These are phyloP conservation scores for Caenorhabditis angaria DNA, from an alignment of 2,888 invertebrate species.

Conservation along the genomic window DNA sequence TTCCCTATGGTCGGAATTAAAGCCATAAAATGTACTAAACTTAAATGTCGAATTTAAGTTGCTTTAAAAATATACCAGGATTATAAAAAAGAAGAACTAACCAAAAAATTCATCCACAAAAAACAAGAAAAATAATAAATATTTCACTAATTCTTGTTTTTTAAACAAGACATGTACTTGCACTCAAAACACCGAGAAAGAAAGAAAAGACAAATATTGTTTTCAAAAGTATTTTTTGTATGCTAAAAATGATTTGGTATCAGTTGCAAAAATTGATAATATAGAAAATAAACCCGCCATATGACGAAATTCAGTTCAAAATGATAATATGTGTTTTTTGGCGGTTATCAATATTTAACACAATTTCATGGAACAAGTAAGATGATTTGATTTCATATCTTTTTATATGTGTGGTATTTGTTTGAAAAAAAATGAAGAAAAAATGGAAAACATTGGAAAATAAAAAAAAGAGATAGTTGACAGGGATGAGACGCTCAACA, in stretches of 20 bases:
- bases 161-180: neutral
- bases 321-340: neutral
- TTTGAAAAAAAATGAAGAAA: neutral
- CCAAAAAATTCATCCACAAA: neutral
- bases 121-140: neutral
- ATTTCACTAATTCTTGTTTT: neutral
- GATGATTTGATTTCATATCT: neutral
- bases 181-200: neutral
- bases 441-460: neutral
- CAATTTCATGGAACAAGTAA: neutral
- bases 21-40: too few species aligned
- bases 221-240: neutral
- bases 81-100: too few species aligned
- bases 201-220: neutral
- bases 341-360: neutral
- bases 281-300: neutral
- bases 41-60: too few species aligned
- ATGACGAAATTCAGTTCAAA: conserved; percentile 6
- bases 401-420: neutral
- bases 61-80: too few species aligned
- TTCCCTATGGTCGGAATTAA: too few species aligned
- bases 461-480: neutral
- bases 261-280: neutral
- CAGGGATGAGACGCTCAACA: neutral
- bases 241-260: neutral